Evolutionary conservation across 2,888 invertebrate species (phyloP), one percentile per base, ranked within the genome.

Genomic region (Hirtodrosophila alboralis): DNA sequence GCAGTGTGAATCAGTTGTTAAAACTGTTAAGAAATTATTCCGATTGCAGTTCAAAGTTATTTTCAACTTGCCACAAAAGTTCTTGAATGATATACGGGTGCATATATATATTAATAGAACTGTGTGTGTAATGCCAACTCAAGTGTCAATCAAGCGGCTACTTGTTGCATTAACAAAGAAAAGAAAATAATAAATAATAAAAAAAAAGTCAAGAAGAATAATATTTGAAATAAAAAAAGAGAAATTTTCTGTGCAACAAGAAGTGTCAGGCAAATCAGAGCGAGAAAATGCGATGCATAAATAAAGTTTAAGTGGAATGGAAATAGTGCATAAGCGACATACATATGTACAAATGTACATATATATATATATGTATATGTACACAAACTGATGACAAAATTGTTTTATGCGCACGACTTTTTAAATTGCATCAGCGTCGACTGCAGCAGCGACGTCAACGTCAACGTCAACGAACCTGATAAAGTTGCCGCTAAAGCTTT

Each of bases 71-170:
- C 27, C 43, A 16, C 51, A 52, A 52, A 14, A 33, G 21, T 30
- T 49, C 37, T 56, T 4, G 6, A 27, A 18, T 13, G n/a, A 9
- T 26, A 1, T 8, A 3, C 7, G 3, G 26, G 2, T 12, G 14
- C 3, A 23, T n/a, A n/a, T 3, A 18, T 4, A 14, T 8, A 23
- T 10, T 23, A 8, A 36, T 41, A 30, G 49, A 18, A 58, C 18
- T 27, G 58, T 43, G 4, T 59, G 38, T 51, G 44, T 34, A 30
- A 61, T 45, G 40, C 16, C 75, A 79, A 49, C 76, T 77, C 67
- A 79, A 77, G 80, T 79, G 77, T 73, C 77, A 77, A 79, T 77
- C 76, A 73, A 66, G 49, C 54, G 43, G 64, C 67, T 78, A 71
- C 75, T 78, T 78, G 68, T 40, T 60, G 65, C 79, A 76, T 73